Base-by-base conservation (phyloP, 2,888 invertebrate genomes). In the Ceriagrion tenellum region DNA sequence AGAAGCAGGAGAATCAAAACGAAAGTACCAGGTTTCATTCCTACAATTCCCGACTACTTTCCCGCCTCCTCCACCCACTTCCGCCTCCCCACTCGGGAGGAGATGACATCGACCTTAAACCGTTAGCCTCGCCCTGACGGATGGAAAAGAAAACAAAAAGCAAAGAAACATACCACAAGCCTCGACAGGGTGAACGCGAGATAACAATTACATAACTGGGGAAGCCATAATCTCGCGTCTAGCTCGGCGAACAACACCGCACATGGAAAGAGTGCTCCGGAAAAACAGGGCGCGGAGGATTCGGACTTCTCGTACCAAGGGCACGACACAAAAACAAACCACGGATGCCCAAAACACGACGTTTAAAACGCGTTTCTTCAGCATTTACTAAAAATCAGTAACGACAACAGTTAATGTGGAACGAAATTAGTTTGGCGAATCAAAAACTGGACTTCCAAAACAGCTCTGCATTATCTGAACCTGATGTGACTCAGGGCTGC, bases 151-250 rank as follows among this genome's bases (percentile, higher is more conserved):
- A 81, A 81, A 81, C 35, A 35, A 81, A 81, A 35, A 81, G 12
- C 1, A 30, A 16, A 81, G 26, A 35, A 35, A 35, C 1, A 35
- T 81, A 3, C 26, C 10, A n/a, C n/a, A n/a, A 81, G 26, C 13
- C 81, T 35, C 30, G 81, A 81, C 8, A 81, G 81, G 23, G 81
- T 81, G 81, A 81, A 81, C n/a, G 18, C 81, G 81, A 81, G 81
- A 81, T 81, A 81, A 81, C 30, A 81, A 81, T 81, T 81, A 81
- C 18, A 81, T 81, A 81, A 81, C 35, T 35, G 35, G n/a, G 35
- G 74, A 81, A 81, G 35, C 81, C 81, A 81, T 81, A 35, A 81
- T 81, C 59, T 35, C 13, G 10, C 12, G 30, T n/a, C 13, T 3
- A 0, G 30, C 35, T 30, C 35, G 81, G 81, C 12, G 30, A 35